These are phyloP conservation scores for Drosophila putrida DNA, from an alignment of 2,888 invertebrate species.

Conservation along the genomic window DNA sequence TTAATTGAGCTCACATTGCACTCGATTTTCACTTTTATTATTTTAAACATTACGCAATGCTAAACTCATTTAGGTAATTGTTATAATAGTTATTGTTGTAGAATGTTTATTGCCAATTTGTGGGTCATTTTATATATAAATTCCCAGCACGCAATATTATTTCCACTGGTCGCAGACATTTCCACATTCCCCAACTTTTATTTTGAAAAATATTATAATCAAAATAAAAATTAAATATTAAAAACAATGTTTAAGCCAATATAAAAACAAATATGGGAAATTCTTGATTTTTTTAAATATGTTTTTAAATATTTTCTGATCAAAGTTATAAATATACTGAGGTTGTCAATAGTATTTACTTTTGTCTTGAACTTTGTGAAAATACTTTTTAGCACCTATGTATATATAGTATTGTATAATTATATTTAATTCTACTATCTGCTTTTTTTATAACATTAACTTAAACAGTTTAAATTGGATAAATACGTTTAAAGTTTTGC, in stretches of 20 bases:
- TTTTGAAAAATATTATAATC: background rate
- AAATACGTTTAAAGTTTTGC: background rate
- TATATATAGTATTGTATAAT: too few relatives aligned
- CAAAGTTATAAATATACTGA: too few relatives aligned
- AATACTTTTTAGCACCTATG: too few relatives aligned
- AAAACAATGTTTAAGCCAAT: too few relatives aligned
- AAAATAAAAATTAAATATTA: background rate
- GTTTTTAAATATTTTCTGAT: too few relatives aligned
- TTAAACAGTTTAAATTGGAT: too few relatives aligned
- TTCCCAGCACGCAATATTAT: slow-evolving; percentile 5
- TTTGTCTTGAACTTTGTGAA: too few relatives aligned
- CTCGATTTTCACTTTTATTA: background rate
- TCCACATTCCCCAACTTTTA: background rate
- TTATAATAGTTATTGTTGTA: background rate
- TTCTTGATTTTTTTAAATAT: too few relatives aligned
- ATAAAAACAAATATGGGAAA: too few relatives aligned
- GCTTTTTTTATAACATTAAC: too few relatives aligned
- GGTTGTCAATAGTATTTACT: too few relatives aligned
- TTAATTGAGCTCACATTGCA: background rate
- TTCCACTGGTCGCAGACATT: background rate
- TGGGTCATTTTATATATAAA: background rate
- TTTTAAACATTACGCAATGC: slow-evolving; percentile 6
- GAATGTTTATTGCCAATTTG: slow-evolving; percentile 4
- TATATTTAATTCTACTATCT: background rate
- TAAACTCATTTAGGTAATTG: background rate